Percentiles rank a stretch among this genome's conserved stretches.
Evolutionary conservation across 2,797 vertebrate genomes (phyloP).

Genomic region (Tragopan temminckii): DNA sequence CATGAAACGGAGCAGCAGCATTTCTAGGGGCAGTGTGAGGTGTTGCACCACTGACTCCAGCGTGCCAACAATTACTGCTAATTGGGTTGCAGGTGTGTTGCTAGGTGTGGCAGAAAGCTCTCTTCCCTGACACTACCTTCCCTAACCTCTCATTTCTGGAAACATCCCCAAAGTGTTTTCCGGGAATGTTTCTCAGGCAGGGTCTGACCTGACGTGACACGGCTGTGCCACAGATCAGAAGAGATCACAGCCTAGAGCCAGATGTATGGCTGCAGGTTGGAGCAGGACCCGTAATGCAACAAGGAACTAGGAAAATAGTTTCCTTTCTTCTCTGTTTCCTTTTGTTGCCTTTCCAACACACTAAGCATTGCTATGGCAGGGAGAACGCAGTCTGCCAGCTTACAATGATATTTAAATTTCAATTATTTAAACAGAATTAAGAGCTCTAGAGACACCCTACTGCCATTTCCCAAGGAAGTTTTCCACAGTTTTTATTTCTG

Average conservation of each 20-base stretch:
- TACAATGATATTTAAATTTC: background rate
- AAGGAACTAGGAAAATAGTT: background rate
- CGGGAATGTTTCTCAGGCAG: background rate
- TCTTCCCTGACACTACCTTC: background rate
- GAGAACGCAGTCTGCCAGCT: background rate
- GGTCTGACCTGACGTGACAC: background rate
- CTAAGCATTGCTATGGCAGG: background rate
- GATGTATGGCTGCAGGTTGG: constrained; percentile 35
- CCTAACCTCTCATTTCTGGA: background rate
- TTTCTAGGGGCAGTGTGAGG: rapidly evolving
- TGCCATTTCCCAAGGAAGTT: background rate
- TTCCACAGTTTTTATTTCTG: background rate
- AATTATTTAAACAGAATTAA: constrained; percentile 14
- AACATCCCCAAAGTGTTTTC: background rate
- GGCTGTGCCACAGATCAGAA: background rate
- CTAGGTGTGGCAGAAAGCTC: background rate
- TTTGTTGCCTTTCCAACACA: background rate
- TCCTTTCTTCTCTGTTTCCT: background rate
- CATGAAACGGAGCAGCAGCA: background rate
- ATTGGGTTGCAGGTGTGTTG: background rate
- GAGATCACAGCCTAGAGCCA: constrained; percentile 4
- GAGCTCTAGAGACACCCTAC: background rate
- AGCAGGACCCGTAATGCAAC: background rate
- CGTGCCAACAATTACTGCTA: background rate
- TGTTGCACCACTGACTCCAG: rapidly evolving